Evolutionary conservation across 2,797 vertebrate species (phyloP).

Genomic region (Florisuga fusca): DNA sequence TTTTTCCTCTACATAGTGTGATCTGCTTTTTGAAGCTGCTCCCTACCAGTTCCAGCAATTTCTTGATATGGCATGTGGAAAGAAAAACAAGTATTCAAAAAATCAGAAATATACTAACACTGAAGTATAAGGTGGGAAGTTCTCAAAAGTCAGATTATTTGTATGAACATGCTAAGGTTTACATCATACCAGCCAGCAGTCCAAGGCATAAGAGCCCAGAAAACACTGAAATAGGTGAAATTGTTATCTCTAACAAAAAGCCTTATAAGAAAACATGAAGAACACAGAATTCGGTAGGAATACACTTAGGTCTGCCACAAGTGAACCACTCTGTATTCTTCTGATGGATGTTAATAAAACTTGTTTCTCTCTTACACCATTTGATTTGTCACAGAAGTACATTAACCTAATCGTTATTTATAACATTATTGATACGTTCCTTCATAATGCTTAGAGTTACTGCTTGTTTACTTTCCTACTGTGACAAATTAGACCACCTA

Average conservation of each 20-base stretch:
- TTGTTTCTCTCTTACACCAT: background rate
- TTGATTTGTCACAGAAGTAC: conserved; percentile 23
- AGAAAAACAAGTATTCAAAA: background rate
- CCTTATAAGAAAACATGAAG: background rate
- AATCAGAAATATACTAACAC: background rate
- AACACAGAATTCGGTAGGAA: background rate
- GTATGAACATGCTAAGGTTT: background rate
- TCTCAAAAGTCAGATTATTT: background rate
- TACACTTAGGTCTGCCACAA: background rate
- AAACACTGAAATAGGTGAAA: background rate
- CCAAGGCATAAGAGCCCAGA: background rate
- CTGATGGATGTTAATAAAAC: background rate
- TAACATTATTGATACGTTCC: conserved; percentile 8
- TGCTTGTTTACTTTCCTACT: conserved; percentile 39
- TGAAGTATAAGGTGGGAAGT: background rate
- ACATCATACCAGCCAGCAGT: background rate
- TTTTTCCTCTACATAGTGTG: background rate
- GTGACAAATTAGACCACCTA: conserved; percentile 62
- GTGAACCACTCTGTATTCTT: background rate
- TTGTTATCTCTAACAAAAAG: background rate
- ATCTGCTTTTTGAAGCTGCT: background rate
- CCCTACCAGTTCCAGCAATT: background rate
- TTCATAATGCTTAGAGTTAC: conserved; percentile 17
- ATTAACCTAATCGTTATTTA: conserved; percentile 37
- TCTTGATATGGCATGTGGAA: background rate